Evolutionary conservation across 2,888 invertebrate species (phyloP).

Genomic region (Norana najaformis): DNA sequence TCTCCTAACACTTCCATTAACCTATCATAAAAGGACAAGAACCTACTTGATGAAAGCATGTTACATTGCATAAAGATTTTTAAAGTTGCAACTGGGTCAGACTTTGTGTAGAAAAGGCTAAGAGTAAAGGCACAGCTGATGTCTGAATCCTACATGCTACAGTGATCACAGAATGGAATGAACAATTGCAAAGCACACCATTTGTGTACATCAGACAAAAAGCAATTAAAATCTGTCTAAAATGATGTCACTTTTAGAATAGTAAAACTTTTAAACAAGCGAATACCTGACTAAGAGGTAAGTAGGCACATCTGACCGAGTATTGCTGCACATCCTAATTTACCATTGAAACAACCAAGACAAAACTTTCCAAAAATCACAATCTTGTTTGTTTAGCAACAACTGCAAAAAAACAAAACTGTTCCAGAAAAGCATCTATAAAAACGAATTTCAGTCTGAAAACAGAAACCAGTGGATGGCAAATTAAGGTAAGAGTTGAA

Average conservation of each 20-base stretch:
- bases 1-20: too few relatives aligned
- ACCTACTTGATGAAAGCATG: not conserved
- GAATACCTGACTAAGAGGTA: slow-evolving; percentile 7
- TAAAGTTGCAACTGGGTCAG: not conserved
- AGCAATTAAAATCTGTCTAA: not conserved
- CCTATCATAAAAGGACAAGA: not conserved
- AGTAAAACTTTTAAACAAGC: slow-evolving; percentile 6
- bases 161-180: not conserved
- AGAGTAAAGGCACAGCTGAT: not conserved
- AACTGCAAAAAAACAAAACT: not conserved
- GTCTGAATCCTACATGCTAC: not conserved
- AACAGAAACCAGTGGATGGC: not conserved
- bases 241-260: not conserved
- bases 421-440: not conserved
- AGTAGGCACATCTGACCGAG: not conserved
- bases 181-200: too few relatives aligned
- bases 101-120: not conserved
- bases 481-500: not conserved
- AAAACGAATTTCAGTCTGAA: not conserved
- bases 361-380: not conserved
- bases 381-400: not conserved
- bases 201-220: not conserved
- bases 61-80: not conserved
- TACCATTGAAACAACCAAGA: slow-evolving; percentile 10
- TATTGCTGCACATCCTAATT: not conserved